A percentile compares a stretch with the other conserved stretches of the same genome.
Evolutionary conservation across 2,113 vertebrate genomes (phyloP).

Genomic region (Ochotona curzoniae): DNA sequence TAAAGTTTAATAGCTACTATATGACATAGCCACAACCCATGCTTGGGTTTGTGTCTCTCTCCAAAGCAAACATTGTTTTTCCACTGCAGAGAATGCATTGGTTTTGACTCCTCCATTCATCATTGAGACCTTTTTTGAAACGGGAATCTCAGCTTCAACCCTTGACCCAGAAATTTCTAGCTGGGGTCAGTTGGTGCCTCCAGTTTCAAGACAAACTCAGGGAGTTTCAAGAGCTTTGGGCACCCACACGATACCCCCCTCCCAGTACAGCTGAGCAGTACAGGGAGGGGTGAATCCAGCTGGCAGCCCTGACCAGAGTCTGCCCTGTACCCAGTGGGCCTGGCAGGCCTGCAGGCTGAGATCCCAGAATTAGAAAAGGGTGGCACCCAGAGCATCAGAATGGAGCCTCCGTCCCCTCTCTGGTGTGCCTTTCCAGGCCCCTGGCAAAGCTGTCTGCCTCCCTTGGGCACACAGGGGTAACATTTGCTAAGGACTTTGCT

Average conservation of each 20-base stretch:
- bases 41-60: neutral
- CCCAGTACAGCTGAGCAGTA: neutral
- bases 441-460: slow-evolving; percentile 28
- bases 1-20: neutral
- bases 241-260: neutral
- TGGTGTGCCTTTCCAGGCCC: no score
- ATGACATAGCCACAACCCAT: neutral
- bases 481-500: slow-evolving; percentile 62
- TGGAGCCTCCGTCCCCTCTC: no score
- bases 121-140: slow-evolving; percentile 21
- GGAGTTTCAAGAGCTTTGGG: neutral
- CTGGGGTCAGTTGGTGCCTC: neutral
- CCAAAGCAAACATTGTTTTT: slow-evolving; percentile 14
- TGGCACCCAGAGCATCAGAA: neutral
- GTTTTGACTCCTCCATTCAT: slow-evolving; percentile 39
- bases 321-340: neutral
- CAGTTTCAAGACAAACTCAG: neutral
- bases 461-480: slow-evolving; percentile 33
- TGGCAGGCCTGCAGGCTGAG: neutral
- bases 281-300: neutral
- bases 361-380: slow-evolving; percentile 1
- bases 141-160: neutral
- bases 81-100: neutral
- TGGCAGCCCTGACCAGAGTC: neutral
- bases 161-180: neutral